Conservation (phyloP, 2,113 vertebrate species). For the Microtus montanus region DNA sequence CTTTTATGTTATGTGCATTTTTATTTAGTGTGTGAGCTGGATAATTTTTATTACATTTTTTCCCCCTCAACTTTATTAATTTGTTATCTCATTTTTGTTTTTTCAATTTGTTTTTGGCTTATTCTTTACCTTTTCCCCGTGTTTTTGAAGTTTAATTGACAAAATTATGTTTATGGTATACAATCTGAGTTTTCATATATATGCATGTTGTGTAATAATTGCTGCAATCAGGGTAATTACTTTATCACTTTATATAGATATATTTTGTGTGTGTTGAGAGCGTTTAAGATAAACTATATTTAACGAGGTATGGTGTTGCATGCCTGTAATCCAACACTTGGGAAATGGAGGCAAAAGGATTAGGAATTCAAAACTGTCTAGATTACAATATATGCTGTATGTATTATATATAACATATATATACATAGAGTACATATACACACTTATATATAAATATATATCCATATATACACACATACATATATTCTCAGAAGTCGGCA, state of each 20-base stretch:
- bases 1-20: not conserved
- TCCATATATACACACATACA: not conserved
- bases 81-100: conserved; percentile 7
- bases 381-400: not conserved
- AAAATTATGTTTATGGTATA: not conserved
- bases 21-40: not conserved
- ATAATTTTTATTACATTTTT: not conserved
- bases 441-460: not conserved
- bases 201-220: not conserved
- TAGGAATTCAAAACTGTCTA: not conserved
- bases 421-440: not conserved
- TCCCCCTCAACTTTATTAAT: not conserved
- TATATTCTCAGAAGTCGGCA: not conserved
- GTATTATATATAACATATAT: too few relatives aligned
- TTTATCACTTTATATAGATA: not conserved
- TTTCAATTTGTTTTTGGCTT: not conserved
- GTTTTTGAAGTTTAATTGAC: not conserved
- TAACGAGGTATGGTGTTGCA: not conserved
- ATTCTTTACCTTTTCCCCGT: not conserved
- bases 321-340: not conserved
- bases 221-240: not conserved
- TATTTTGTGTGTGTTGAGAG: not conserved
- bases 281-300: not conserved
- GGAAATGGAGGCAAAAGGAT: not conserved
- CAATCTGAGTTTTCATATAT: not conserved